These are phyloP conservation scores for Dasysyrphus albostriatus DNA, from an alignment of 2,888 invertebrate species.

Conservation along the genomic window DNA sequence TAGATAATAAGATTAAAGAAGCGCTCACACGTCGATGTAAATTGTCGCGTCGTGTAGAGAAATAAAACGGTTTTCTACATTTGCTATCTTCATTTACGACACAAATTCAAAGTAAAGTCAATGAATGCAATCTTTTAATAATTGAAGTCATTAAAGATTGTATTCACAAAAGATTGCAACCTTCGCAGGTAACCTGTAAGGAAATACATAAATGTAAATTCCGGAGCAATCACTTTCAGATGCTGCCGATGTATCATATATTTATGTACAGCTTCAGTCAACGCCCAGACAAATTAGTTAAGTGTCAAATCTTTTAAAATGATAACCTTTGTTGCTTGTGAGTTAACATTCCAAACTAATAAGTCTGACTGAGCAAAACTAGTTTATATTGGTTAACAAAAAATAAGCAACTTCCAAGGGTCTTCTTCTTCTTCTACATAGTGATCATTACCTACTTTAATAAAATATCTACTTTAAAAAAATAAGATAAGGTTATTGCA, in stretches of 20 bases:
- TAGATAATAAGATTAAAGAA: no score
- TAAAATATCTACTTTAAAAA: not conserved
- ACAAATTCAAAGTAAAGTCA: no score
- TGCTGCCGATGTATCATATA: not conserved
- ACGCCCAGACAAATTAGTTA: constrained; percentile 4
- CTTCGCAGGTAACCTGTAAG: no score
- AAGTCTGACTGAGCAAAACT: not conserved
- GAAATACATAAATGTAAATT: no score
- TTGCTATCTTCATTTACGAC: no score
- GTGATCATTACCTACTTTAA: not conserved
- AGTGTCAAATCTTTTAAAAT: not conserved
- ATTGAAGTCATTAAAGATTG: no score
- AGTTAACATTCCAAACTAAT: not conserved
- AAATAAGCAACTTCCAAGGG: not conserved
- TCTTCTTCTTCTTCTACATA: not conserved
- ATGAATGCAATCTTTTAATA: no score
- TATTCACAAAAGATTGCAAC: no score
- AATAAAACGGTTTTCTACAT: no score
- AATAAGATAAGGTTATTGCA: no score
- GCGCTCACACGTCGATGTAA: no score
- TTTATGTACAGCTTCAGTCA: not conserved
- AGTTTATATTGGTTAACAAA: not conserved
- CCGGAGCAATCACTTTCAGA: not conserved
- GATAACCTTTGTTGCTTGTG: not conserved
- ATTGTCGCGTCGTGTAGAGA: no score